Evolutionary conservation across 2,888 invertebrate species (phyloP), one percentile per base, ranked within the genome.

Genomic region (Hanleya hanleyi): DNA sequence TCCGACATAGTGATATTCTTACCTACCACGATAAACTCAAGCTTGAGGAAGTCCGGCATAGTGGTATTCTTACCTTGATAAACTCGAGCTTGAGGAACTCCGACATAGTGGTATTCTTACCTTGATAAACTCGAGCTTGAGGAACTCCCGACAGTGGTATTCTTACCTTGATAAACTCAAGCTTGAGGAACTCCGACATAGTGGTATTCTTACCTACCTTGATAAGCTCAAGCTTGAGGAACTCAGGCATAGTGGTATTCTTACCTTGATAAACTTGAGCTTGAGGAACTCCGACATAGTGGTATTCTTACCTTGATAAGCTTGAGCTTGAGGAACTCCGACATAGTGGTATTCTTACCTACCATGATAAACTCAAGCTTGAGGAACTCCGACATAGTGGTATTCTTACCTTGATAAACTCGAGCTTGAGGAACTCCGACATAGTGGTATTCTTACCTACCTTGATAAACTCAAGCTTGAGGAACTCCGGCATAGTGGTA

Each of bases 161-260:
- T n/a, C n/a, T n/a, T 90, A 94, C 94, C 90, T 96, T 95, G 76
- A 98, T 94, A 90, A 96, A 96, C 83, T 94, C 94, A 78, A 99
- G 92, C 88, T 96, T 96, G 73, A 96, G 88, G 66, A 93, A 93
- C 90, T 98, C 98, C 37, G 94, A 92, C 84, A 96, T 94, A 51
- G 94, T 93, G 87, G 97, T 93, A 79, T 94, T 95, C 91, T 98
- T 98, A 91, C 96, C 94, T 35, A 99, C 97, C 81, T 97, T 94
- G 92, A 98, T n/a, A n/a, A n/a, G n/a, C n/a, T n/a, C n/a, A n/a
- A n/a, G n/a, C n/a, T n/a, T n/a, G n/a, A n/a, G n/a, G n/a, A n/a
- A n/a, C n/a, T n/a, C n/a, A n/a, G n/a, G n/a, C n/a, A n/a, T n/a
- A n/a, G n/a, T n/a, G n/a, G n/a, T n/a, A n/a, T n/a, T n/a, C n/a